These are phyloP conservation scores for Notamacropus eugenii DNA, from an alignment of 2,797 vertebrate species.

Conservation along the genomic window DNA sequence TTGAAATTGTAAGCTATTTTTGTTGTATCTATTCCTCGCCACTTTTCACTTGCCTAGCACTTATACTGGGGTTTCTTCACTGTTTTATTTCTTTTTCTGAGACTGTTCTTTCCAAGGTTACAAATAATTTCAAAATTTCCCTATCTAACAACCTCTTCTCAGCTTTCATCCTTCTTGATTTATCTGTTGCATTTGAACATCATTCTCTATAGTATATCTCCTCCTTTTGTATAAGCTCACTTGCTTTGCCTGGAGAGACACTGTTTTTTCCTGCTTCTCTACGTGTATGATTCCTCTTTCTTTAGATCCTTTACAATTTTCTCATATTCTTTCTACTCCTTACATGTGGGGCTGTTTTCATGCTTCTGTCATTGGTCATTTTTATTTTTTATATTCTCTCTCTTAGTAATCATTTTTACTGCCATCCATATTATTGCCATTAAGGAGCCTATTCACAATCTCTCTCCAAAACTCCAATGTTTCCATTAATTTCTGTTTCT, in stretches of 20 bases:
- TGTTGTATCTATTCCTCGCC: not conserved
- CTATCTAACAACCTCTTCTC: not conserved
- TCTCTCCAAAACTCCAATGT: not conserved
- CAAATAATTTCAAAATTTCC: not conserved
- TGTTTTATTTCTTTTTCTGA: too few species aligned
- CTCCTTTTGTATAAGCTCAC: not conserved
- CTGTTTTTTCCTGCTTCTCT: not conserved
- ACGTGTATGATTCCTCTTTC: fast-evolving
- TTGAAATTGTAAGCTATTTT: not conserved
- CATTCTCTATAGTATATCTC: not conserved
- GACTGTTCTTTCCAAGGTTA: too few species aligned
- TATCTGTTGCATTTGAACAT: not conserved
- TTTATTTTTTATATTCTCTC: not conserved
- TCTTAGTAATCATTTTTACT: not conserved
- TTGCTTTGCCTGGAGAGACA: constrained; percentile 10
- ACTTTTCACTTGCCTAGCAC: not conserved
- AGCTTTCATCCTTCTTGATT: not conserved
- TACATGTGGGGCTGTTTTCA: not conserved
- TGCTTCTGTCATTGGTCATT: not conserved
- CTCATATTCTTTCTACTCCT: not conserved
- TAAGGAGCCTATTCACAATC: not conserved
- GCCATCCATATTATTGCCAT: not conserved
- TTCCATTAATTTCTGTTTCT: not conserved
- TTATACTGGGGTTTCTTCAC: too few species aligned
- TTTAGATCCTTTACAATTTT: not conserved